A percentile compares a stretch with the other conserved stretches of the same genome.
phyloP scores from a whole-genome alignment of 1,140 invertebrate species.

The Aphelenchoides avenae region DNA sequence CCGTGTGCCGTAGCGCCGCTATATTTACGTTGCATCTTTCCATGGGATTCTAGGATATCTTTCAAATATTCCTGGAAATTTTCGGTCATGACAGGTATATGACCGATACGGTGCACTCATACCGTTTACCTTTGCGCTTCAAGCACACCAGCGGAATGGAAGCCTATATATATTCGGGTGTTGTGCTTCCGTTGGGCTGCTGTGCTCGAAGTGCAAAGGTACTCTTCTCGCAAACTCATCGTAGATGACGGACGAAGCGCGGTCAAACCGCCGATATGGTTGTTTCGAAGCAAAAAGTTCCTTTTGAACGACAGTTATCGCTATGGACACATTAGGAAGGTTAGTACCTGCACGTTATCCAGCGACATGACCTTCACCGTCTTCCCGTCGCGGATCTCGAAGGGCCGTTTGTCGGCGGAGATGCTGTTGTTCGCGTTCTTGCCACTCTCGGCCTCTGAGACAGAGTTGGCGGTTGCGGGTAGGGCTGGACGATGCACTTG shows the following conservation, averaged over 20 bases:
- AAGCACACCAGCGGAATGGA: too few relatives aligned
- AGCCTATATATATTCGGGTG: constrained; percentile 71
- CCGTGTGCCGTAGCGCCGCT: too few relatives aligned
- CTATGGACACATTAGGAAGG: too few relatives aligned
- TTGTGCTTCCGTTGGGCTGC: constrained; percentile 85
- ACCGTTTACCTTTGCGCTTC: too few relatives aligned
- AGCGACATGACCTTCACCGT: constrained; percentile 59
- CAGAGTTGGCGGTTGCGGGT: constrained; percentile 70
- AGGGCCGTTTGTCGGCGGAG: constrained; percentile 54
- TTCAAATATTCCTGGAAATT: too few relatives aligned
- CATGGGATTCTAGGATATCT: too few relatives aligned
- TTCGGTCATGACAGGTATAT: too few relatives aligned
- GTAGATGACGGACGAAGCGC: constrained; percentile 54
- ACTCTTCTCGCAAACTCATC: constrained; percentile 66
- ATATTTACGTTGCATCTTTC: too few relatives aligned
- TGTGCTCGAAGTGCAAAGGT: constrained; percentile 86
- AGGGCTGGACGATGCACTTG: constrained; percentile 71
- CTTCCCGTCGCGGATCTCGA: constrained; percentile 45
- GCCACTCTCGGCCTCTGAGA: constrained; percentile 48
- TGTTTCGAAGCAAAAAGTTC: too few relatives aligned
- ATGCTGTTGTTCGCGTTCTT: constrained; percentile 64
- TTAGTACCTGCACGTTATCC: constrained; percentile 56
- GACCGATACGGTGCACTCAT: too few relatives aligned
- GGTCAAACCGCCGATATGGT: background rate
- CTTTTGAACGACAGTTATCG: too few relatives aligned